Percentiles rank a stretch among this genome's conserved stretches.
phyloP scores from a whole-genome alignment of 2,113 vertebrate species.

The Mirza zaza region DNA sequence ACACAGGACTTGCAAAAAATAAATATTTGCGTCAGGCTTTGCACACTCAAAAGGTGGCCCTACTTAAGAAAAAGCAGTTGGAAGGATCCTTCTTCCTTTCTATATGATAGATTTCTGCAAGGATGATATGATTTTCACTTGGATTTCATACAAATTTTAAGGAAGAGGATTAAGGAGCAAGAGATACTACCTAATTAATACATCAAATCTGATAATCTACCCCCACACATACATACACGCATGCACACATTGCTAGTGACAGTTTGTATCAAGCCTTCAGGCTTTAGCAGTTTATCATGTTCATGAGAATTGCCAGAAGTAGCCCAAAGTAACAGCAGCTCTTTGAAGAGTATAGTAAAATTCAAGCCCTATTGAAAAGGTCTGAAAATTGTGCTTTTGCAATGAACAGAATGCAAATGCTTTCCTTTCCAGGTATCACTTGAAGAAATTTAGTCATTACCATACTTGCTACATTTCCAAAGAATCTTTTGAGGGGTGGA shows the following conservation, averaged over 20 bases:
- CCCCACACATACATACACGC: not conserved
- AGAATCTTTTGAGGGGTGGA: not conserved
- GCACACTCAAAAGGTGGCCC: not conserved
- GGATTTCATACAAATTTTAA: slow-evolving; percentile 29
- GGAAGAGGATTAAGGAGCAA: not conserved
- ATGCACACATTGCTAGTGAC: not conserved
- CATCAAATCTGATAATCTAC: not conserved
- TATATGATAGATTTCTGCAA: not conserved
- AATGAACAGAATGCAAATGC: not conserved
- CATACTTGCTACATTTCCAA: not conserved
- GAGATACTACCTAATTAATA: not conserved
- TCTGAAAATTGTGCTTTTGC: slow-evolving; percentile 12
- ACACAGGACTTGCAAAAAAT: not conserved
- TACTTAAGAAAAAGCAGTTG: not conserved
- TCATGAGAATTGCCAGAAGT: slow-evolving; percentile 31
- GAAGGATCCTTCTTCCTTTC: not conserved
- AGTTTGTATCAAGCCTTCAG: not conserved
- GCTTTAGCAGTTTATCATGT: not conserved
- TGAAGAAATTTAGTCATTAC: slow-evolving; percentile 21
- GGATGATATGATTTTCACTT: not conserved
- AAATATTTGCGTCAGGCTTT: not conserved
- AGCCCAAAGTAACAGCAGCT: not conserved
- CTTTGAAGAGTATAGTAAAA: slow-evolving; percentile 50
- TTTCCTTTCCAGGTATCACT: slow-evolving; percentile 18
- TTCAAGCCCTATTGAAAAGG: not conserved